Conservation (phyloP, 2,797 vertebrate species). For the Oreonectes daqikongensis region DNA sequence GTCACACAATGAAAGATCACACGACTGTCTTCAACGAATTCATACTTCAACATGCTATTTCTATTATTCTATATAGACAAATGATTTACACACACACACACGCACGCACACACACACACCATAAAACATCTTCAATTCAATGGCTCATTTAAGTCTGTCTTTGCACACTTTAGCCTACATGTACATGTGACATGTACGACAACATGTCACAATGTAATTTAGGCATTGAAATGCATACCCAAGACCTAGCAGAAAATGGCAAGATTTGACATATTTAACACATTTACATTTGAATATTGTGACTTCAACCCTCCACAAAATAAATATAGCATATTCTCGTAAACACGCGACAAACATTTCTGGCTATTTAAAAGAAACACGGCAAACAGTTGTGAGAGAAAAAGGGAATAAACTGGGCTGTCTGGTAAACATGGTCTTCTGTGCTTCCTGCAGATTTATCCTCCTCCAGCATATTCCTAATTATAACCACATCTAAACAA, state of each 20-base stretch:
- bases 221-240: no score
- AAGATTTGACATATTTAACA: background rate
- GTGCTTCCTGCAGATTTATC: background rate
- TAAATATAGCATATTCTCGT: background rate
- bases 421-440: slow-evolving; percentile 9
- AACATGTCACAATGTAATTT: no score
- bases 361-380: background rate
- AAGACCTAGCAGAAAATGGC: background rate
- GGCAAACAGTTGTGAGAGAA: slow-evolving; percentile 7
- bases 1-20: slow-evolving; percentile 8
- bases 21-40: background rate
- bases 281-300: background rate
- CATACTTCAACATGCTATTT: background rate
- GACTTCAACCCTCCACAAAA: background rate
- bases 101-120: background rate
- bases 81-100: background rate
- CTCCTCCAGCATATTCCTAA: slow-evolving; percentile 20
- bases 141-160: no score
- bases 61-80: background rate
- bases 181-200: no score
- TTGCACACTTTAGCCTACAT: no score
- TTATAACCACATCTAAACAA: slow-evolving; percentile 8
- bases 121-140: background rate
- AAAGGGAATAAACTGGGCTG: slow-evolving; percentile 7
- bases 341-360: background rate